These are phyloP conservation scores for Tenrec ecaudatus DNA, from an alignment of 2,113 vertebrate species.

Conservation along the genomic window DNA sequence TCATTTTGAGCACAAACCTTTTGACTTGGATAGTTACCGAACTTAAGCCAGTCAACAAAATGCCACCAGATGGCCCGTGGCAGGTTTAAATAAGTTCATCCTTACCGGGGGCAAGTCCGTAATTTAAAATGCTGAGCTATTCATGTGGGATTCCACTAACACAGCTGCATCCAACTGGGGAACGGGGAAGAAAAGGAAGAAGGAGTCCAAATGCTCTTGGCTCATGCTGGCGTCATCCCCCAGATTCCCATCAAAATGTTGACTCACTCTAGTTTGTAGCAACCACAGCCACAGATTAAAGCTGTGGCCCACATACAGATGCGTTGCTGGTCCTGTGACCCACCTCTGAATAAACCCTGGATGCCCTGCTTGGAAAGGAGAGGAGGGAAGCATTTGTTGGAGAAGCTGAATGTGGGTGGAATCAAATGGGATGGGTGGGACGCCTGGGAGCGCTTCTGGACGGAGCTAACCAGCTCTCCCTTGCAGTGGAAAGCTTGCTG, in stretches of 20 bases:
- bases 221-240: background rate
- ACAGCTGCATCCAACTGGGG: background rate
- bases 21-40: constrained; percentile 11
- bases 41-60: background rate
- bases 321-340: background rate
- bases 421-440: background rate
- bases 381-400: constrained; percentile 80
- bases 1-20: constrained; percentile 34
- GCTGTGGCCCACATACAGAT: background rate
- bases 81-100: background rate
- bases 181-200: constrained; percentile 24
- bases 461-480: background rate
- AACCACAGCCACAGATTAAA: background rate
- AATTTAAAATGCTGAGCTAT: constrained; percentile 40
- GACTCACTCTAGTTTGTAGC: background rate
- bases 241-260: constrained; percentile 8
- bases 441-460: background rate
- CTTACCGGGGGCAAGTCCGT: background rate
- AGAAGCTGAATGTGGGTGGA: background rate
- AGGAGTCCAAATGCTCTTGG: background rate
- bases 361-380: background rate
- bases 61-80: background rate
- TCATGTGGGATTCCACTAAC: constrained; percentile 32
- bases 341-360: constrained; percentile 10
- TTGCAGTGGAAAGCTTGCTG: constrained; percentile 37